Evolutionary conservation across 2,113 vertebrate genomes (phyloP).

Genomic region (Ia io): DNA sequence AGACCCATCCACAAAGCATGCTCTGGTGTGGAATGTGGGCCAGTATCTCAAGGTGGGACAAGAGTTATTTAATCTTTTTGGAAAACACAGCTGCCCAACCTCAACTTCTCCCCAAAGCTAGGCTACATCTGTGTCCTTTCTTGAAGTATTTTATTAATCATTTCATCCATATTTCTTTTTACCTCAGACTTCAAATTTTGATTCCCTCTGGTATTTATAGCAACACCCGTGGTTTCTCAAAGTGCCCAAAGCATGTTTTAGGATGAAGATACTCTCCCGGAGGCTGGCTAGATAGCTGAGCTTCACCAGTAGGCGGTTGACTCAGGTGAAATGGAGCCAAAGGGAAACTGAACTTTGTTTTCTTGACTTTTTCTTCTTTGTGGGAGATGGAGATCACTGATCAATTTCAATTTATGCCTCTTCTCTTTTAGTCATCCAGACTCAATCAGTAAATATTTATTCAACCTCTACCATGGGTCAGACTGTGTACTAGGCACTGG

Average conservation of each 20-base stretch:
- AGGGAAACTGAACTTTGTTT: constrained; percentile 33
- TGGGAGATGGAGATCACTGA: neutral
- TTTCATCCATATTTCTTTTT: constrained; percentile 61
- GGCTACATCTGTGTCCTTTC: constrained; percentile 42
- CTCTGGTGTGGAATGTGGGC: neutral
- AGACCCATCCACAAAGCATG: neutral
- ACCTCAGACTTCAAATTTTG: constrained; percentile 55
- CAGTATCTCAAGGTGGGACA: neutral
- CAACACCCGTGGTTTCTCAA: constrained; percentile 52
- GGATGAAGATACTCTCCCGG: constrained; percentile 14
- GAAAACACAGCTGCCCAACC: constrained; percentile 62
- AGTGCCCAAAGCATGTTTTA: constrained; percentile 17
- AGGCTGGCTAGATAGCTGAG: neutral
- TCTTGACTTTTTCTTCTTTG: constrained; percentile 11
- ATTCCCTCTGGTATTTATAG: constrained; percentile 67
- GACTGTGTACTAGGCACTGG: neutral
- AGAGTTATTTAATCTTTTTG: constrained; percentile 70
- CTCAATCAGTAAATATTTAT: neutral
- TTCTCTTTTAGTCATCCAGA: constrained; percentile 1
- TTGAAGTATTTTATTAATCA: constrained; percentile 65
- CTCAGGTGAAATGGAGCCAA: constrained; percentile 41
- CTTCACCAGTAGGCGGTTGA: constrained; percentile 37
- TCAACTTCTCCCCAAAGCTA: constrained; percentile 40
- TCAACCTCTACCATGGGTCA: neutral
- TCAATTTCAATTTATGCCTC: neutral